Conservation (phyloP, 1,140 invertebrate genomes). For the Aphaenogaster ashmeadi region DNA sequence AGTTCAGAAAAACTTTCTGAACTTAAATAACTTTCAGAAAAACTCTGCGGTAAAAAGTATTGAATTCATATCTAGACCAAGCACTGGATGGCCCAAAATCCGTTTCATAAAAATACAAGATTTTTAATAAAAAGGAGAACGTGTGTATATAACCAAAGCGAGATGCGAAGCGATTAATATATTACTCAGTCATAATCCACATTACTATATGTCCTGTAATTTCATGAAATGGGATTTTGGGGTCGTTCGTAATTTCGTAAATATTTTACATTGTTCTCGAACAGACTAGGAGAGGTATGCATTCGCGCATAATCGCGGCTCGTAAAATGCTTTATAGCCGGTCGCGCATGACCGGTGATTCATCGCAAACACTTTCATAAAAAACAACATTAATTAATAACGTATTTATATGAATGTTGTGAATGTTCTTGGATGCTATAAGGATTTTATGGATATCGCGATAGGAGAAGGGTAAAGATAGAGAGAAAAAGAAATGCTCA, state of each 20-base stretch:
- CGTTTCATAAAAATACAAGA: not conserved
- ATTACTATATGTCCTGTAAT: not conserved
- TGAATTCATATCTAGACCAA: not conserved
- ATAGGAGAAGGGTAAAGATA: not conserved
- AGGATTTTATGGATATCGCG: constrained; percentile 19
- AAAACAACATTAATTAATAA: constrained; percentile 39
- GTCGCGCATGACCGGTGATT: not conserved
- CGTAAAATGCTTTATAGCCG: constrained; percentile 27
- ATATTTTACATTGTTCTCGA: constrained; percentile 10
- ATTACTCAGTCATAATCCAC: not conserved
- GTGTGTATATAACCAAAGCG: not conserved
- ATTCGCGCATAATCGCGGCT: constrained; percentile 34
- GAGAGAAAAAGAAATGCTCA: too few species aligned
- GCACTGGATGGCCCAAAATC: not conserved
- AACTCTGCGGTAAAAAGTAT: not conserved
- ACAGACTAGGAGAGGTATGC: not conserved
- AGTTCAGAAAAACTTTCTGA: not conserved
- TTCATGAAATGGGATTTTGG: not conserved
- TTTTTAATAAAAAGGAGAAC: not conserved
- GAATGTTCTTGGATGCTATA: not conserved
- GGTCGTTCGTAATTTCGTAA: not conserved
- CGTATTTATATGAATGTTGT: constrained; percentile 29
- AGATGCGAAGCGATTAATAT: not conserved
- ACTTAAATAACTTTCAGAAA: too few species aligned
- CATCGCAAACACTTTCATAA: constrained; percentile 8